Conservation (phyloP, 2,113 vertebrate genomes). For the Cricetomys ansorgei region DNA sequence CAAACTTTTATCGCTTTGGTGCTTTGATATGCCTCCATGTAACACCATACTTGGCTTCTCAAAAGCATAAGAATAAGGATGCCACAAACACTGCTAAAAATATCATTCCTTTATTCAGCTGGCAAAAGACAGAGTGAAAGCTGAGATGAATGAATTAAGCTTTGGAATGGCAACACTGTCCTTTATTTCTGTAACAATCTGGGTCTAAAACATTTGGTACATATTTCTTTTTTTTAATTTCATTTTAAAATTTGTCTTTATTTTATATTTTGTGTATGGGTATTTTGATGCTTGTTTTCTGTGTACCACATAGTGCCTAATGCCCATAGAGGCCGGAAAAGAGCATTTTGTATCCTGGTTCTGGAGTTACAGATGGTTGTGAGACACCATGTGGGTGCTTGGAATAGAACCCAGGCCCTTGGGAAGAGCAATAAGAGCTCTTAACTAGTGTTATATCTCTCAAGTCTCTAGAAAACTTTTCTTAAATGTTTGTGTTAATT, state of each 20-base stretch:
- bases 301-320: not conserved
- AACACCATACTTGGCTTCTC: conserved; percentile 60
- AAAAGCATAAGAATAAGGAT: conserved; percentile 81
- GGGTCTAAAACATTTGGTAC: conserved; percentile 74
- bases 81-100: conserved; percentile 78
- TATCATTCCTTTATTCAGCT: conserved; percentile 81
- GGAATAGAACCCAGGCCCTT: not conserved
- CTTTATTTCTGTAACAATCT: conserved; percentile 77
- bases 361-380: not conserved
- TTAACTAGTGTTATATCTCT: not conserved
- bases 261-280: not conserved
- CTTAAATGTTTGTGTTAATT: conserved; percentile 65
- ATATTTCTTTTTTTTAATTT: conserved; percentile 65
- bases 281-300: not conserved
- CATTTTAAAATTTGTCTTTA: not conserved
- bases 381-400: not conserved
- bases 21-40: conserved; percentile 72
- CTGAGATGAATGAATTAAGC: conserved; percentile 76
- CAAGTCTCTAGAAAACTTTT: conserved; percentile 45
- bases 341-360: not conserved
- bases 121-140: conserved; percentile 73
- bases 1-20: conserved; percentile 63
- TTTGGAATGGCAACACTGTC: conserved; percentile 78
- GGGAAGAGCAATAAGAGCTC: not conserved
- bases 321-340: not conserved